Conservation (phyloP, 2,888 invertebrate genomes). For the Sphaeridia pumilis region DNA sequence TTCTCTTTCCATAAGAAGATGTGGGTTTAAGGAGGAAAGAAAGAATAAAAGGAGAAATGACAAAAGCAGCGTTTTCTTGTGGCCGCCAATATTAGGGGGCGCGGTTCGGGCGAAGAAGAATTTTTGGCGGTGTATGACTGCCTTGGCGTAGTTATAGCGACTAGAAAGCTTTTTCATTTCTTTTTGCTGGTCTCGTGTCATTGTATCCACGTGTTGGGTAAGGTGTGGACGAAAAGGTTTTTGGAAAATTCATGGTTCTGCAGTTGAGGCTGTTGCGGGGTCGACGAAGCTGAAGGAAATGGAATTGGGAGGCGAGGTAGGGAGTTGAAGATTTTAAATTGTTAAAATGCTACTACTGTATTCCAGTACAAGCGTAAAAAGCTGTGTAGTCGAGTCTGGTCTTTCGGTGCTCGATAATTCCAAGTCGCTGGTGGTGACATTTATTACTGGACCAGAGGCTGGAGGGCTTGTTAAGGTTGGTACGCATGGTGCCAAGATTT, state of each 20-base stretch:
- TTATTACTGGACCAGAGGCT: conserved; percentile 14
- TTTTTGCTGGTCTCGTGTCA: not conserved
- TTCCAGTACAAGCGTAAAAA: conserved; percentile 12
- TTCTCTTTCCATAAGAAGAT: not conserved
- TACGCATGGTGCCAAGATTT: not conserved
- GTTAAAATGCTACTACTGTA: conserved; percentile 11
- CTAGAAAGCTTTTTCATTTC: not conserved
- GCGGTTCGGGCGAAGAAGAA: too few species aligned
- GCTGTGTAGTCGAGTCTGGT: too few species aligned
- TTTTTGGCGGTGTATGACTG: too few species aligned
- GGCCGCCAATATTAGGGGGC: too few species aligned
- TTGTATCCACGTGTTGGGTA: not conserved
- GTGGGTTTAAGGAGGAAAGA: not conserved
- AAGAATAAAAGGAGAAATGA: too few species aligned
- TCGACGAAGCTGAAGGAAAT: not conserved
- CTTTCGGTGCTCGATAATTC: conserved; percentile 11
- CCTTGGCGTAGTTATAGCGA: too few species aligned
- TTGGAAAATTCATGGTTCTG: too few species aligned
- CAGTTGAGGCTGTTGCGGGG: too few species aligned
- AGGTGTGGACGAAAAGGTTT: too few species aligned
- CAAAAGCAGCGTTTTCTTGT: too few species aligned
- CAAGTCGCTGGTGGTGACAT: conserved; percentile 11
- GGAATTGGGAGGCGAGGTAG: not conserved
- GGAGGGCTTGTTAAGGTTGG: too few species aligned
- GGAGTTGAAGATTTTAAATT: conserved; percentile 13